A percentile compares a stretch with the other conserved stretches of the same genome.
Evolutionary conservation across 2,888 invertebrate species (phyloP).

Genomic region (Leptura quadrifasciata): DNA sequence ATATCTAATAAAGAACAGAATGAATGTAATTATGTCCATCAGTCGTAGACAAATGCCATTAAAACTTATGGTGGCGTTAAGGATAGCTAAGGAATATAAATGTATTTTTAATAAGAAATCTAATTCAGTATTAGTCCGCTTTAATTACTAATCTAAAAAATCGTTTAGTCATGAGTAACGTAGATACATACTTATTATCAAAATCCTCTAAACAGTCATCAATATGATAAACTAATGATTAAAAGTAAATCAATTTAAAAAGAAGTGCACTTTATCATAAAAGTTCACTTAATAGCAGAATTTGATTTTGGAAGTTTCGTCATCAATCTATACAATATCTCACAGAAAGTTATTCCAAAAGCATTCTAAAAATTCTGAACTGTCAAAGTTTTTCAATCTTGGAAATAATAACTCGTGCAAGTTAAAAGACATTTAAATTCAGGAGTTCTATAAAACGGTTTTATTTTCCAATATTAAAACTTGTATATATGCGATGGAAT

Average conservation of each 20-base stretch:
- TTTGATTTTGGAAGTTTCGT: not conserved
- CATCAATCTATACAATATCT: conserved; percentile 50
- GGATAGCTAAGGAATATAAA: too few relatives aligned
- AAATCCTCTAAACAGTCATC: too few relatives aligned
- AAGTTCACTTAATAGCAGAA: not conserved
- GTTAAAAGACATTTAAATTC: conserved; percentile 59
- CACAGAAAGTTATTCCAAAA: conserved; percentile 58
- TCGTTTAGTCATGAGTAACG: too few relatives aligned
- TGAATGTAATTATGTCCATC: too few relatives aligned
- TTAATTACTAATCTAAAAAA: too few relatives aligned
- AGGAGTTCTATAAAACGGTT: conserved; percentile 58
- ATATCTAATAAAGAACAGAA: too few relatives aligned
- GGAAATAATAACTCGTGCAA: conserved; percentile 63
- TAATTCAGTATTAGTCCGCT: too few relatives aligned
- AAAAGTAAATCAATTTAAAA: not conserved
- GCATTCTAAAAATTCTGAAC: conserved; percentile 59
- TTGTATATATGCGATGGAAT: conserved; percentile 51
- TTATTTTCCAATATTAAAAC: conserved; percentile 59
- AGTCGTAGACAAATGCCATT: too few relatives aligned
- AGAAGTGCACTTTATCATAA: not conserved
- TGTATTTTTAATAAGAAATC: too few relatives aligned
- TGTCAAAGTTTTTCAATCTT: conserved; percentile 67
- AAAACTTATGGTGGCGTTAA: too few relatives aligned
- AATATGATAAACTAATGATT: not conserved
- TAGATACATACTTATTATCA: too few relatives aligned